Evolutionary conservation across 2,888 invertebrate species (phyloP), one percentile per base, ranked within the genome.

Genomic region (Sesia bembeciformis): DNA sequence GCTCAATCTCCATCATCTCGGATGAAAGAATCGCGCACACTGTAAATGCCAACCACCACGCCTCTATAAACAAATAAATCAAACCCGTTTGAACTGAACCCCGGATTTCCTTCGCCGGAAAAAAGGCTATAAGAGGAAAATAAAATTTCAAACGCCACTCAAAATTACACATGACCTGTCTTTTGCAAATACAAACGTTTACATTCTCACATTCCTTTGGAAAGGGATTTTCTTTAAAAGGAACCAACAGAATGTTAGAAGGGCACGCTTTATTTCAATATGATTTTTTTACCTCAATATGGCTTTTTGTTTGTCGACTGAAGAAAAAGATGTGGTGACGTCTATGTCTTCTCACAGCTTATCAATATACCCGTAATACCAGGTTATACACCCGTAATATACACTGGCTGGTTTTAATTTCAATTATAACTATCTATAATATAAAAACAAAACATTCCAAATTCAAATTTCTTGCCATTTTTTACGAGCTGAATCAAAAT

Each of bases 91-190:
- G 46, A 54, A 54, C 56, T 52, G 40, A 50, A 52, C 55, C 53
- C 54, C 53, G 54, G 51, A 57, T 40, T 56, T 40, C 51, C 40
- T 41, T 41, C 42, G 52, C 52, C 40, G 52, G 52, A 46, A 51
- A 57, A 56, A 46, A 46, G 46, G 8, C 23, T 46, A 46, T 46
- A 46, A 49, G 41, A 52, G 54, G 41, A 43, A 55, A 57, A 57
- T 53, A 55, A 49, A 57, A 57, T 52, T 55, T 57, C 53, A 55
- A 57, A 57, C 43, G 57, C 49, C 57, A 57, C 53, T 57, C 56
- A 57, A 56, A 56, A 57, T 57, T 57, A 57, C 57, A 56, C 56
- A 57, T 54, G 56, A 57, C 56, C 55, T 52, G 52, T 42, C 52
- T 46, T 46, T 46, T 46, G 46, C 46, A 54, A 56, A 57, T 56